Evolutionary conservation across 2,113 vertebrate species (phyloP).

Genomic region (Otolemur garnettii): DNA sequence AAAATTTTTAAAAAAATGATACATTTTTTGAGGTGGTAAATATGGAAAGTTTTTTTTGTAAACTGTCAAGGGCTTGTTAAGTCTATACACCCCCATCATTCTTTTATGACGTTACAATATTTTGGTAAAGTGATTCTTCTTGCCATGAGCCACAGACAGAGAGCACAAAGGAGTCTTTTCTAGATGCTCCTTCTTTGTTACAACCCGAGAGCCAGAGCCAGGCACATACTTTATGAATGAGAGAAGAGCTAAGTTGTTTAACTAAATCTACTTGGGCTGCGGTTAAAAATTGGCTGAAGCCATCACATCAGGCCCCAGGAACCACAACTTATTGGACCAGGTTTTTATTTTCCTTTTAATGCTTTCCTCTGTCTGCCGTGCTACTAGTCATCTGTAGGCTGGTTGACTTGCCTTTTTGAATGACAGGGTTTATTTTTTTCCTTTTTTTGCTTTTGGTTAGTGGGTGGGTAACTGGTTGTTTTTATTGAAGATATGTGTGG

Average conservation of each 20-base stretch:
- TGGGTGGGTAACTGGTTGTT: background rate
- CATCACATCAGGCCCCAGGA: conserved; percentile 36
- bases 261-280: conserved; percentile 47
- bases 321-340: conserved; percentile 57
- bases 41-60: background rate
- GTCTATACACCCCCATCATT: background rate
- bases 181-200: background rate
- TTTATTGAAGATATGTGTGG: background rate
- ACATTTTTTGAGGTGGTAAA: background rate
- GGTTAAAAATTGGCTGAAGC: conserved; percentile 62
- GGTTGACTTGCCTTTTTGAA: conserved; percentile 18
- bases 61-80: background rate
- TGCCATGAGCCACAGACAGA: background rate
- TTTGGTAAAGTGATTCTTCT: background rate
- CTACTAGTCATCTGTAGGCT: conserved; percentile 55
- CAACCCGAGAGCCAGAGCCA: background rate
- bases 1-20: background rate
- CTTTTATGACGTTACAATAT: background rate
- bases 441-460: background rate
- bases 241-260: conserved; percentile 69
- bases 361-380: conserved; percentile 52
- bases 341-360: conserved; percentile 57
- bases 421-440: background rate
- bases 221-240: conserved; percentile 77
- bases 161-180: background rate